These are phyloP conservation scores for Heterohyrax brucei DNA, from an alignment of 2,797 vertebrate species.

Conservation along the genomic window DNA sequence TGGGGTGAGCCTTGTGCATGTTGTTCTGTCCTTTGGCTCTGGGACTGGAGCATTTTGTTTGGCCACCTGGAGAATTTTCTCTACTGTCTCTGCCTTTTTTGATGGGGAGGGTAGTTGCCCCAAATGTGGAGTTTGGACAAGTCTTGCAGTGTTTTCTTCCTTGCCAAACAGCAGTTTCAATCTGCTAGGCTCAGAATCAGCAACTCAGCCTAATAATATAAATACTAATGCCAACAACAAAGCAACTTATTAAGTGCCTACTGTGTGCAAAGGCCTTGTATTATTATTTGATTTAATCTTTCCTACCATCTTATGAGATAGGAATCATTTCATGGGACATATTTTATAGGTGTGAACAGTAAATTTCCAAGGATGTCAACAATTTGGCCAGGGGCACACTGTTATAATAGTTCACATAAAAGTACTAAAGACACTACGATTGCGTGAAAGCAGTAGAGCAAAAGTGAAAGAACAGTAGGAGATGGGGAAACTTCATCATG, in stretches of 20 bases:
- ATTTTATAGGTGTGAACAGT: background rate
- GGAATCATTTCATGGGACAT: background rate
- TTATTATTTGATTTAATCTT: background rate
- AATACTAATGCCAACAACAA: background rate
- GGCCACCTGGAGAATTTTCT: background rate
- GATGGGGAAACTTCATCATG: background rate
- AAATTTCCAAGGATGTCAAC: background rate
- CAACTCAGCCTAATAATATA: background rate
- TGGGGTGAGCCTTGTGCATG: background rate
- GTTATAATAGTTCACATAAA: background rate
- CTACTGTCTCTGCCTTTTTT: background rate
- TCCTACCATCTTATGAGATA: background rate
- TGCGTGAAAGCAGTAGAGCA: background rate
- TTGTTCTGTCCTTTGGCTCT: background rate
- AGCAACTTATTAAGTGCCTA: background rate
- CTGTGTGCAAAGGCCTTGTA: background rate
- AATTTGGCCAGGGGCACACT: background rate
- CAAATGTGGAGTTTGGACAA: conserved; percentile 11
- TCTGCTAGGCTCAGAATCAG: background rate
- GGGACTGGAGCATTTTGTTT: background rate
- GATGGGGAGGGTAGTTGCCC: background rate
- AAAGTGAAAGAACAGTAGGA: background rate
- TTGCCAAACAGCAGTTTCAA: background rate
- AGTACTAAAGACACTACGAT: background rate
- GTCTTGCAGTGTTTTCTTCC: background rate